These are phyloP conservation scores for Aphodius sticticus DNA, from an alignment of 2,888 invertebrate species.

Conservation along the genomic window DNA sequence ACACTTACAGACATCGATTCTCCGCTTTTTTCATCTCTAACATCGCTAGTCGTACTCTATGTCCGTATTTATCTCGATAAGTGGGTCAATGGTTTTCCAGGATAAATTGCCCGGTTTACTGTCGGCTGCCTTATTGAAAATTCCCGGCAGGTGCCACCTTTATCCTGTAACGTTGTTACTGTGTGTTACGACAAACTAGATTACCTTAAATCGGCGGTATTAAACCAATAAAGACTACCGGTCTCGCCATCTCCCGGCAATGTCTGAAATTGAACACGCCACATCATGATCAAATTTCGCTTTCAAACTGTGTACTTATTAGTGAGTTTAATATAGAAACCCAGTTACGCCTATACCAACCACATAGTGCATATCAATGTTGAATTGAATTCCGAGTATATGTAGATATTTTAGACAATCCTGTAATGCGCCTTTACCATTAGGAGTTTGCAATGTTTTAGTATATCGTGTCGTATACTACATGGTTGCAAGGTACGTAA, in stretches of 20 bases:
- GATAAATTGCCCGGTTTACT: not conserved
- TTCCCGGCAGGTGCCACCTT: not conserved
- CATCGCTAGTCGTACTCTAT: not conserved
- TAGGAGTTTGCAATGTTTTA: too few species aligned
- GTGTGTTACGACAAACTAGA: not conserved
- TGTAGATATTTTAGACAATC: too few species aligned
- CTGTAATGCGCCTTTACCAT: too few species aligned
- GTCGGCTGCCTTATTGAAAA: not conserved
- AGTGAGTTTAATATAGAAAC: not conserved
- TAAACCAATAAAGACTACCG: not conserved
- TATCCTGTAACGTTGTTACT: conserved; percentile 4
- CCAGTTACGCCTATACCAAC: not conserved
- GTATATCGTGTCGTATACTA: too few species aligned
- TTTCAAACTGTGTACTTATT: not conserved
- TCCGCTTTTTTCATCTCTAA: not conserved
- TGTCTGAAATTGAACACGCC: not conserved
- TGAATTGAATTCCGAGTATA: not conserved
- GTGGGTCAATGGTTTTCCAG: not conserved
- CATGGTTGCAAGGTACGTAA: too few species aligned
- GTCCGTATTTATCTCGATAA: not conserved
- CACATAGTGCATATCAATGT: not conserved
- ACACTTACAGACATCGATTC: not conserved
- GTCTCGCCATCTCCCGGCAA: not conserved
- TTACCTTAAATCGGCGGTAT: not conserved
- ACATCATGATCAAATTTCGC: not conserved